Evolutionary conservation across 2,797 vertebrate species (phyloP).

Genomic region (Antennarius maculatus): DNA sequence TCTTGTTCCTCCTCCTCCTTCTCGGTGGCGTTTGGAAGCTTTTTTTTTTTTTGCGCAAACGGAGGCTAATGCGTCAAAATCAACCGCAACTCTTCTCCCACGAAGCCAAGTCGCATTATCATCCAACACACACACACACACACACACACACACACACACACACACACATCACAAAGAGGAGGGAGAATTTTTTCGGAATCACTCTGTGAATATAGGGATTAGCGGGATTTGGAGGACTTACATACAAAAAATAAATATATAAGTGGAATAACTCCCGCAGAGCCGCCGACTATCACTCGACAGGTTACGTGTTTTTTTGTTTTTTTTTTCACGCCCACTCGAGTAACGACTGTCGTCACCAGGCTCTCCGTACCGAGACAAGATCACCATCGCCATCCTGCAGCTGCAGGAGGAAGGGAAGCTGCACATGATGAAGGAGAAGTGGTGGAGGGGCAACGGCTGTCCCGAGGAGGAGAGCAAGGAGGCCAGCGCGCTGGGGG

Average conservation of each 20-base stretch:
- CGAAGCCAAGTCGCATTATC: conserved; percentile 45
- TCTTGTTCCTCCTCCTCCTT: conserved; percentile 36
- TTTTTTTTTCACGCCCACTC: too few relatives aligned
- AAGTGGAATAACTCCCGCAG: conserved; percentile 49
- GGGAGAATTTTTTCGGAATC: conserved; percentile 62
- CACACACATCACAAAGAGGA: conserved; percentile 43
- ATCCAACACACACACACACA: too few relatives aligned
- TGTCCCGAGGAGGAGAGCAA: conserved; percentile 98
- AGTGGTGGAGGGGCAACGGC: conserved; percentile 92
- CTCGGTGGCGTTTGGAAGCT: conserved; percentile 12
- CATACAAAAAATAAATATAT: conserved; percentile 4
- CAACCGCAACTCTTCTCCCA: conserved; percentile 55
- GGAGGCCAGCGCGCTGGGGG: conserved; percentile 96
- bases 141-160: too few relatives aligned
- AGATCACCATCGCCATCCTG: conserved; percentile 98
- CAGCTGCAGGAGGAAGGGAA: conserved; percentile 98
- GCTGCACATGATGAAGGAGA: conserved; percentile 88
- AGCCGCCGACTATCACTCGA: conserved; percentile 68
- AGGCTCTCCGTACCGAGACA: conserved; percentile 98
- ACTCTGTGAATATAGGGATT: conserved; percentile 71
- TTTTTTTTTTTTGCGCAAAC: conserved; percentile 31
- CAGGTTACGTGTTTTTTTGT: conserved; percentile 57
- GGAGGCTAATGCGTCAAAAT: conserved; percentile 65
- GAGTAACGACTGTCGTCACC: conserved; percentile 18
- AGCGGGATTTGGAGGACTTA: conserved; percentile 70